Evolutionary conservation across 2,797 vertebrate genomes (phyloP).

Genomic region (Mus caroli): DNA sequence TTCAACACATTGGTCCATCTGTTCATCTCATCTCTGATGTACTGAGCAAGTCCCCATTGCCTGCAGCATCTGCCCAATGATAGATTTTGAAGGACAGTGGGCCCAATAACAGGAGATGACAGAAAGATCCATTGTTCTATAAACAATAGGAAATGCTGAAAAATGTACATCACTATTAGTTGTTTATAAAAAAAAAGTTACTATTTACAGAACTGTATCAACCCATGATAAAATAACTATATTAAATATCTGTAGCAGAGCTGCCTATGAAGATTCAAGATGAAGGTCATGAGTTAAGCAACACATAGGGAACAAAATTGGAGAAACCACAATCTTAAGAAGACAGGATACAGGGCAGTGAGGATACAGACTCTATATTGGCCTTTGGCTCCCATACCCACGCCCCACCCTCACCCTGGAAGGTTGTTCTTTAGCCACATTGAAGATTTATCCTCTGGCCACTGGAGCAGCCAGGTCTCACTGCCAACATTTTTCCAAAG

Average conservation of each 20-base stretch:
- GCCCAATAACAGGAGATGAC: background rate
- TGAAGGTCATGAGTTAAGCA: background rate
- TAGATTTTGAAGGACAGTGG: background rate
- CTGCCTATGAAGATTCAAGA: background rate
- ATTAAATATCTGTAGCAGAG: background rate
- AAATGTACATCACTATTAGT: background rate
- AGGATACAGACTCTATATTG: accelerated
- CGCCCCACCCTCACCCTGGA: accelerated
- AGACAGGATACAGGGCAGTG: background rate
- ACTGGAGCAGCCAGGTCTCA: accelerated
- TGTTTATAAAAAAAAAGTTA: background rate
- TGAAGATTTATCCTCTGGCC: background rate
- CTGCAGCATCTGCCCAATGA: background rate
- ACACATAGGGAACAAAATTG: background rate
- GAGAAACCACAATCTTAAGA: background rate
- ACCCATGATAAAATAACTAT: background rate
- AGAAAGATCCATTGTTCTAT: background rate
- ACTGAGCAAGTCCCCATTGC: background rate
- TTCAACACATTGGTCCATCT: background rate
- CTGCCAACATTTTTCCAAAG: background rate
- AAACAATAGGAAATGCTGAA: background rate
- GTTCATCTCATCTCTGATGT: background rate
- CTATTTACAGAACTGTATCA: background rate
- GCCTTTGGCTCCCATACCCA: background rate
- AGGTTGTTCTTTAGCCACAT: background rate